Base-by-base conservation (phyloP, 2,888 invertebrate species). In the Candidula unifasciata region DNA sequence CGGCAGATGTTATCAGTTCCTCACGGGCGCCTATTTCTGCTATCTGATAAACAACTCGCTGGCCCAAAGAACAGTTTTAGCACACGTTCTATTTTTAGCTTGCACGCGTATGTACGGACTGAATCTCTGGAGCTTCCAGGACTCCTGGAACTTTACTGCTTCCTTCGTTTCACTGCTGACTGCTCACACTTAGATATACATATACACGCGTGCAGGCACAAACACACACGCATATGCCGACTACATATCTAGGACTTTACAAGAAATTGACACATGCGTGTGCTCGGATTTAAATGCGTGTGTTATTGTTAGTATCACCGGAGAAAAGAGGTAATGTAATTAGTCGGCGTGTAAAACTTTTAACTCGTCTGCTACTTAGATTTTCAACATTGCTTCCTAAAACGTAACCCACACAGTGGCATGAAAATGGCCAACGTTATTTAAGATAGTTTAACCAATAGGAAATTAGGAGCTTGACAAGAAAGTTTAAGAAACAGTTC, bases 81-180 rank as follows among this genome's bases (percentile, higher is more conserved):
- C 74, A 54, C 74, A 74, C 74, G 27, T 74, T 74, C 74, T 74
- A 74, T 74, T 74, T 74, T 54, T 74, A 74, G 54, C 74, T 27
- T 21, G 5, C 30, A 27, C 73, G 35, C 73, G 73, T 73, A 73
- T 52, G 30, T 30, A 37, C 54, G 52, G 24, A 52, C 52, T 30
- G 44, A 24, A 35, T 69, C 54, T 54, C 52, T 54, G 52, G 30
- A 10, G 54, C 54, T 54, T 52, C 54, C 16, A 8, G 30, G 30
- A 54, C 74, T 74, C 30, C 54, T 30, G 52, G 30, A 54, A 30
- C 54, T 74, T 21, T 3, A 52, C 74, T 16, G 74, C 30, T 27
- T n/a, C 24, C 54, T 27, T 24, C 8, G n/a, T 13, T 44, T 77
- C 35, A 78, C 35, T 37, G 35, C 35, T 27, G 44, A n/a, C 3